Base-by-base conservation (phyloP, 53 echinoderm and acorn worm genomes). In the Holothuria leucospilota region DNA sequence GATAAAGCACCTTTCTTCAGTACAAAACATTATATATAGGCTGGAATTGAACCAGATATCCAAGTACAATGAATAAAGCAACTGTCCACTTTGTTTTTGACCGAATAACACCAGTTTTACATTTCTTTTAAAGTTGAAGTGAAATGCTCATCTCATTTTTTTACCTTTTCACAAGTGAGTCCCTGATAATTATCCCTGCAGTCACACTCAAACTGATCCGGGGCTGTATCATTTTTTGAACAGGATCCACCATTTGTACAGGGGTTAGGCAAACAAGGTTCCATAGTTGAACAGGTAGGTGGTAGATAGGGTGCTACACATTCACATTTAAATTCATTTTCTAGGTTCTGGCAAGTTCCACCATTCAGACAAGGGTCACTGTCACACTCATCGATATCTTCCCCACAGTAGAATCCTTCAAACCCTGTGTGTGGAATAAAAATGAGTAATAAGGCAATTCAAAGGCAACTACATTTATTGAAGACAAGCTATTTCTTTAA, bases 181-280 rank as follows among this genome's bases (percentile, higher is more conserved):
- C 95, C 99, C 20, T 51, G 73, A 24, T 89, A 98, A 41, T 93
- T 89, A 18, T 62, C 71, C 0, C 14, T 4, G 59, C 99, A 98
- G 0, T 15, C 16, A 66, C 96, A 96, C 21, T 8, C 21, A 11
- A 74, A 79, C 46, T 46, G 3, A 2, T 46, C 46, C 12, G 34
- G 15, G 21, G 42, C 73, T 21, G 68, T 91, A 46, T 86, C 85
- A 0, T 68, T 5, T 28, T 88, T 70, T 3, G 7, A 39, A 56
- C 96, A 96, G 0, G 59, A 38, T 1, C 90, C 96, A 4, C 59
- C 79, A 84, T 96, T 96, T 70, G 41, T 39, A 51, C 96, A 96
- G 11, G 90, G 91, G 16, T 28, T 25, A 2, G 40, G 51, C 16
- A 67, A 41, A 71, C 99, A 98, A 7, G 87, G 90, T 62, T 92